Evolutionary conservation across 2,797 vertebrate species (phyloP), one percentile per base, ranked within the genome.

Genomic region (Helostoma temminkii): DNA sequence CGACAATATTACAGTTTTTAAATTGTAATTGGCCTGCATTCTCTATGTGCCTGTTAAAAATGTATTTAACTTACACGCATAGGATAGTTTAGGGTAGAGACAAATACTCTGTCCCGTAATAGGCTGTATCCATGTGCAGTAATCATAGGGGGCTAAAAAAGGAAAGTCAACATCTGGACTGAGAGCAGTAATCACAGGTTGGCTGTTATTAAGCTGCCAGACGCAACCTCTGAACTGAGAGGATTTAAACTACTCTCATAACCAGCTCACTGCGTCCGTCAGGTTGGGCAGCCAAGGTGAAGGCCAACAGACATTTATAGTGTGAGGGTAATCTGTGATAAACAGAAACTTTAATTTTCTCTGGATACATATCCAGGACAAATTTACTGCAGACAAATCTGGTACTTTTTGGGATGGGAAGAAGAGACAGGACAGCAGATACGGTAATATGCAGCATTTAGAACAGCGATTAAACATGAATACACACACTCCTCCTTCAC

Each of bases 151-250:
- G 71, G 47, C 84, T 89, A 88, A 88, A 90, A 83, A 87, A 76
- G 87, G 88, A 92, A 91, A 91, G 88, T 91, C 80, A 89, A 88
- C 91, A 92, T 93, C 89, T 92, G 91, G 86, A 61, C 75, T 45
- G 78, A 85, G 76, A 83, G 66, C 86, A 71, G 82, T 91, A 91
- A 92, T 92, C 91, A 89, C 89, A 91, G 90, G 90, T 88, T 76
- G 78, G 81, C 73, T 82, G 81, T 88, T 90, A 93, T 92, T 91
- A 92, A 91, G 75, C 82, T 84, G 80, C 62, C 64, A 82, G 78
- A 67, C 28, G 14, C 82, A 83, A 90, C 77, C 81, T 83, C 63
- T 66, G 56, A 84, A 87, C 77, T 41, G 26, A 64, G 61, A 79
- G 88, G 85, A 89, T 91, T 91, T 88, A 60, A 77, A 77, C 50